Base-by-base conservation (phyloP, 2,113 vertebrate species). In the Microtus richardsoni region DNA sequence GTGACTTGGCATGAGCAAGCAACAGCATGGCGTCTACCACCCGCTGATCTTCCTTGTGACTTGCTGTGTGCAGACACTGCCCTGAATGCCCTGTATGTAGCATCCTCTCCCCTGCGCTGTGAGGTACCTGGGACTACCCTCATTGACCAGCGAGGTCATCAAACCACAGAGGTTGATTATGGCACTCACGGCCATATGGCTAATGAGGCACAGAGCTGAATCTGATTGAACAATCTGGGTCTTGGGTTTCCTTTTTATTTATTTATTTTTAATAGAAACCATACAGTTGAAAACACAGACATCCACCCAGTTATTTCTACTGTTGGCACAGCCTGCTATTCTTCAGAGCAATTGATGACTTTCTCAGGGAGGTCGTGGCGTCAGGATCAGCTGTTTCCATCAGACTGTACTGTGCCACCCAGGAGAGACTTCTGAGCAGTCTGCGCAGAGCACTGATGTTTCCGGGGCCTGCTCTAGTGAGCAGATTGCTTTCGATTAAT, bases 261-360 rank as follows among this genome's bases (percentile, higher is more conserved):
- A 4, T 91, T 54, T 88, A 64, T 86, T 82, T 33, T 9, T 91
- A 54, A 82, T 88, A 62, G 44, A 33, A 80, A 66, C 13, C 80
- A 39, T n/a, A 58, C 1, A 47, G 5, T 22, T 79, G 44, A 87
- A 62, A 87, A 75, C 68, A 58, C 94, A 93, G 44, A 93, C 68
- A 80, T 71, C 41, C 8, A 66, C 19, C 12, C 70, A 83, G 41
- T 0, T 83, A 89, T 49, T 95, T 89, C 70, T 78, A 66, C 19
- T 39, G 5, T 58, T 70, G 36, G 71, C 28, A 66, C 87, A 68
- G 30, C n/a, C 95, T 24, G 33, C 39, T 39, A 9, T 83, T 89
- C 84, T 91, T 94, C n/a, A 88, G 60, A 64, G 11, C 71, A 26
- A 26, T 89, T 79, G 62, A n/a, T 74, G 54, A 73, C 80, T 92